A percentile compares a stretch with the other conserved stretches of the same genome.
Evolutionary conservation across 2,113 vertebrate species (phyloP).

Genomic region (Scortum barcoo): DNA sequence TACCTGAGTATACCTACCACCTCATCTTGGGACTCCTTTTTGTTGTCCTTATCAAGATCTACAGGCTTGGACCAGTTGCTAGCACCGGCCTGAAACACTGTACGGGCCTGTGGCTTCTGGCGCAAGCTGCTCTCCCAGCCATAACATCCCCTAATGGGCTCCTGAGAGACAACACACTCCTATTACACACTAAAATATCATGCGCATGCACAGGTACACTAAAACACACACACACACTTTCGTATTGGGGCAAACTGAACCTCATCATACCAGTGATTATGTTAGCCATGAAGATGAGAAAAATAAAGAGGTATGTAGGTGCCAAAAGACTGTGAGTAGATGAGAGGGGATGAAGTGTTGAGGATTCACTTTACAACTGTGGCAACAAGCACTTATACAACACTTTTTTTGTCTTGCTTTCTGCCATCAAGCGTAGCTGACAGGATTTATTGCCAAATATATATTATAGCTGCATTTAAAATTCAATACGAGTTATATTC

Average conservation of each 20-base stretch:
- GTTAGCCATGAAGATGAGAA: neutral
- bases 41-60: conserved; percentile 58
- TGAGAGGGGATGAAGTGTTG: conserved; percentile 7
- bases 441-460: neutral
- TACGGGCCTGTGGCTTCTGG: conserved; percentile 80
- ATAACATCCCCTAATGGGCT: conserved; percentile 73
- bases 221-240: conserved; percentile 1
- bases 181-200: conserved; percentile 60
- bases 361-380: neutral
- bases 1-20: conserved; percentile 77
- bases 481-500: neutral
- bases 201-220: conserved; percentile 37
- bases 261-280: neutral
- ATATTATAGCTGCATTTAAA: neutral
- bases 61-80: conserved; percentile 67
- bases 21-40: conserved; percentile 67
- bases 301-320: neutral
- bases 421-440: neutral
- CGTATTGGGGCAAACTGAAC: neutral
- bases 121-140: conserved; percentile 83
- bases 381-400: too few relatives aligned
- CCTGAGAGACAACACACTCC: conserved; percentile 77
- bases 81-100: conserved; percentile 83
- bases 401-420: neutral
- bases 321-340: conserved; percentile 13